These are phyloP conservation scores for Tenthredo mesomela DNA, from an alignment of 2,888 invertebrate species.

Conservation along the genomic window DNA sequence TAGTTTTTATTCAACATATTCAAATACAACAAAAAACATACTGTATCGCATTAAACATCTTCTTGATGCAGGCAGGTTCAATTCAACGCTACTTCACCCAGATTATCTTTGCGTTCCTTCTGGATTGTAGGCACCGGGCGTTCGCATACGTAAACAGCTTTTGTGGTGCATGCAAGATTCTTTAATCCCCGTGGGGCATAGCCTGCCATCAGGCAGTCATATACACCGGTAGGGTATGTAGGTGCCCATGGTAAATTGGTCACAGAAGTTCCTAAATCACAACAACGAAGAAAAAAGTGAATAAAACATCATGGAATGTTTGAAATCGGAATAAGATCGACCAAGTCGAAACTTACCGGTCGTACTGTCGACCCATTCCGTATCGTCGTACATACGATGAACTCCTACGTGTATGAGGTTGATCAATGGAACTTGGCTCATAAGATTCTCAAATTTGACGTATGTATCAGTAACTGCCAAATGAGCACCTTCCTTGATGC, in stretches of 20 bases:
- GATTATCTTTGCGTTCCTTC: neutral
- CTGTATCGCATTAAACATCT: neutral
- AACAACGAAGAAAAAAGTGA: neutral
- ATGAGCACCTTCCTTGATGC: neutral
- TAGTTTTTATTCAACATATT: neutral
- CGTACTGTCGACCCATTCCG: slow-evolving; percentile 9
- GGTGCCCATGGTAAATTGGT: neutral
- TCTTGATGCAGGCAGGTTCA: neutral
- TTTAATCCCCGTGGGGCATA: neutral
- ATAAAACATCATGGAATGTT: neutral
- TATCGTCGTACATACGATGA: slow-evolving; percentile 2
- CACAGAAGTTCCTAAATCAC: neutral
- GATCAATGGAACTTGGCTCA: neutral
- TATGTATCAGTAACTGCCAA: slow-evolving; percentile 28
- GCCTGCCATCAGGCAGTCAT: neutral
- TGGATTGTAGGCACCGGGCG: neutral
- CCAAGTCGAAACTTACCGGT: slow-evolving; percentile 3
- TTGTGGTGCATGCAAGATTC: neutral
- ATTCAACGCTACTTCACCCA: neutral
- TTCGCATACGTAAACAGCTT: neutral
- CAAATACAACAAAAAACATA: neutral
- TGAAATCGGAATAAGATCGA: neutral
- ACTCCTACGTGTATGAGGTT: slow-evolving; percentile 9
- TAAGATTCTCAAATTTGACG: neutral
- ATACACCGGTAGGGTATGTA: neutral